A percentile compares a stretch with the other conserved stretches of the same genome.
phyloP scores from a whole-genome alignment of 2,797 vertebrate genomes.

The Sebastes itinus region DNA sequence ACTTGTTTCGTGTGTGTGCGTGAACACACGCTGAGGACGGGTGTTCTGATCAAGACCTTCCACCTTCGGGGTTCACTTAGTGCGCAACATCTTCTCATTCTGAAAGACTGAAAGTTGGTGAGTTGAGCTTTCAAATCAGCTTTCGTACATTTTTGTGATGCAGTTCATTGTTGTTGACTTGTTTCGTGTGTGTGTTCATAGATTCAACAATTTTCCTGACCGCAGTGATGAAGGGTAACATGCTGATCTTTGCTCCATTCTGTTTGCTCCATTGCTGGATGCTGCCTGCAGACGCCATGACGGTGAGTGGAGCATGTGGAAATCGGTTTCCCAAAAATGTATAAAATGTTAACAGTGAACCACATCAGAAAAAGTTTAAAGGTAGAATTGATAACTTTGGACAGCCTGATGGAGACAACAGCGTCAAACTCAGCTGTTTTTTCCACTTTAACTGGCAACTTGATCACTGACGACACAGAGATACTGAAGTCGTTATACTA shows the following conservation, averaged over 20 bases:
- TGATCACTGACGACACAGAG: too few species aligned
- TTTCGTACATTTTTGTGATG: neutral
- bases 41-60: neutral
- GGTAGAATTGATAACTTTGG: too few species aligned
- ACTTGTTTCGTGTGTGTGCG: too few species aligned
- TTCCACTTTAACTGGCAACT: too few species aligned
- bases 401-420: too few species aligned
- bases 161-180: neutral
- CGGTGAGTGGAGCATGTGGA: slow-evolving; percentile 1
- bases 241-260: neutral
- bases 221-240: slow-evolving; percentile 3
- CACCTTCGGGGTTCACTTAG: neutral
- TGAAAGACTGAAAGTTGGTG: neutral
- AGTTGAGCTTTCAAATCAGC: neutral
- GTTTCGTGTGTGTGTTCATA: neutral
- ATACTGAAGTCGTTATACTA: too few species aligned
- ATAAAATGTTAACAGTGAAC: neutral
- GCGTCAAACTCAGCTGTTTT: too few species aligned
- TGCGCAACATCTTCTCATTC: neutral
- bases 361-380: too few species aligned
- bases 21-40: neutral
- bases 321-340: neutral
- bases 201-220: neutral
- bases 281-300: neutral
- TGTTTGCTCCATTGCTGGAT: slow-evolving; percentile 5